These are phyloP conservation scores for Lagocephalus sceleratus DNA, from an alignment of 2,797 vertebrate genomes.

Conservation along the genomic window DNA sequence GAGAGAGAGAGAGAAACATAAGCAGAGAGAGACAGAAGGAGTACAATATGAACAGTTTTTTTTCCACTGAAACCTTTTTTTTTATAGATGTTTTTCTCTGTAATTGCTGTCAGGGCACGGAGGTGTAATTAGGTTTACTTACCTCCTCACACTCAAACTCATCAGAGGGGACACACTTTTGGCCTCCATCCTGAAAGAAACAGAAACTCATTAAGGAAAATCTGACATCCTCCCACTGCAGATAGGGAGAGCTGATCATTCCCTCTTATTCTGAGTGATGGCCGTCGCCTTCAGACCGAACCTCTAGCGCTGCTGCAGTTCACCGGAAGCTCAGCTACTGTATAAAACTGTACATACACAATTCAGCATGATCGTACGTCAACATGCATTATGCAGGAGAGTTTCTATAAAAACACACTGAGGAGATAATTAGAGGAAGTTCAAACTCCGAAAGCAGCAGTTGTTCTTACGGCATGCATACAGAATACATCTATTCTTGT, in stretches of 20 bases:
- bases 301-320: too few relatives aligned
- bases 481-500: background rate
- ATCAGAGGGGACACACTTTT: constrained; percentile 69
- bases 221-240: background rate
- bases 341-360: too few relatives aligned
- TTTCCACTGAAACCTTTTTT: too few relatives aligned
- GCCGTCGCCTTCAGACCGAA: too few relatives aligned
- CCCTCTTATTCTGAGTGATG: too few relatives aligned
- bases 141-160: constrained; percentile 76
- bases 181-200: constrained; percentile 69
- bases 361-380: too few relatives aligned
- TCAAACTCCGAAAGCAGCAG: background rate
- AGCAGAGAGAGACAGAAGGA: too few relatives aligned
- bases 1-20: too few relatives aligned
- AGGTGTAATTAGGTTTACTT: constrained; percentile 22
- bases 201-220: constrained; percentile 8
- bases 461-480: background rate
- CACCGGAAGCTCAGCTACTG: too few relatives aligned
- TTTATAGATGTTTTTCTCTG: background rate
- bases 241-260: background rate
- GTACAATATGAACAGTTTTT: too few relatives aligned
- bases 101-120: background rate
- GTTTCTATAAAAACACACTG: background rate
- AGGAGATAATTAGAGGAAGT: background rate
- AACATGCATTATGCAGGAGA: too few relatives aligned